Conservation (phyloP, 2,113 vertebrate species). For the Nannobrachium achirus region DNA sequence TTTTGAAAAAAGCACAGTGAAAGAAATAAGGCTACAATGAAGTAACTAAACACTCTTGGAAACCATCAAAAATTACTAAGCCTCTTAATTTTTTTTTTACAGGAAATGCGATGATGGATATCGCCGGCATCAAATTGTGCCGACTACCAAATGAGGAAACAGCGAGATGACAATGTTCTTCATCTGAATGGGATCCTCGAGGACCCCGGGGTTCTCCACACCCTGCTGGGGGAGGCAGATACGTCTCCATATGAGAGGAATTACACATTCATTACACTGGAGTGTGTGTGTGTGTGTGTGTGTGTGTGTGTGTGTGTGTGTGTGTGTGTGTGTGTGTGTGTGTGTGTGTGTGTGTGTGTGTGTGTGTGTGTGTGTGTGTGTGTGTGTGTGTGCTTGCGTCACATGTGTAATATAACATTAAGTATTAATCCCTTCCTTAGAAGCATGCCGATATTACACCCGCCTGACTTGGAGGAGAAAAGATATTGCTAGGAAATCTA, state of each 20-base stretch:
- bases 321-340: conserved; percentile 31
- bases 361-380: conserved; percentile 28
- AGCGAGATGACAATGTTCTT: conserved; percentile 57
- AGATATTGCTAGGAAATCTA: conserved; percentile 33
- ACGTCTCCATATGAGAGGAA: conserved; percentile 25
- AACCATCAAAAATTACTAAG: conserved; percentile 33
- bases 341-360: conserved; percentile 27
- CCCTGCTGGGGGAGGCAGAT: conserved; percentile 32
- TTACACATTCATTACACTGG: too few relatives aligned
- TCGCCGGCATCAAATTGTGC: conserved; percentile 43
- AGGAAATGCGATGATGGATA: conserved; percentile 54
- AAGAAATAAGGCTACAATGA: background rate
- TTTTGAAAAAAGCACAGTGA: too few relatives aligned
- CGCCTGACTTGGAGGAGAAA: conserved; percentile 2
- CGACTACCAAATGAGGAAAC: conserved; percentile 52
- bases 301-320: background rate
- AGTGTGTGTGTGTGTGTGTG: conserved; percentile 34
- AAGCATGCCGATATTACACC: conserved; percentile 30
- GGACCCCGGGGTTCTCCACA: conserved; percentile 37
- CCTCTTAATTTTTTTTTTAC: conserved; percentile 35
- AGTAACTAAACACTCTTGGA: conserved; percentile 4
- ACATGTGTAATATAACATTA: background rate
- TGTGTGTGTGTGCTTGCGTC: background rate
- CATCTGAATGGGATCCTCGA: conserved; percentile 52
- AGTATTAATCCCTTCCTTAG: conserved; percentile 39